Percentiles rank a stretch among this genome's conserved stretches.
Evolutionary conservation across 2,888 invertebrate genomes (phyloP).

Genomic region (Chloromyia formosa): DNA sequence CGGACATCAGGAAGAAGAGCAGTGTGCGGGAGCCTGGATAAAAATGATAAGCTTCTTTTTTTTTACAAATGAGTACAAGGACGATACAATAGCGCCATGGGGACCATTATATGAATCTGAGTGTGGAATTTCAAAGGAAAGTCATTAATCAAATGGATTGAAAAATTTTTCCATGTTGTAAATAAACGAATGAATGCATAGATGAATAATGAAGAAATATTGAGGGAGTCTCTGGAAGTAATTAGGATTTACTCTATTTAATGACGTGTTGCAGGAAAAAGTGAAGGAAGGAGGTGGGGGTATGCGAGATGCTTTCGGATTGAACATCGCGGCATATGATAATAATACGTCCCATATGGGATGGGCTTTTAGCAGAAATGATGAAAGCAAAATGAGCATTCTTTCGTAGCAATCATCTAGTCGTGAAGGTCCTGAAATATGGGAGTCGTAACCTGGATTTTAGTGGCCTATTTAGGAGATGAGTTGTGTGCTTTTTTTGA

Average conservation of each 20-base stretch:
- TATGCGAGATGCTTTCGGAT: background rate
- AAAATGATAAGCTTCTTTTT: conserved; percentile 17
- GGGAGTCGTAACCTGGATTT: no score
- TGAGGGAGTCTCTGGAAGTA: background rate
- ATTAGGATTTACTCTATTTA: conserved; percentile 21
- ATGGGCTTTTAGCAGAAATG: no score
- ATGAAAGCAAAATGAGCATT: no score
- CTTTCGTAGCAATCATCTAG: no score
- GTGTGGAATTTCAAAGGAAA: conserved; percentile 19
- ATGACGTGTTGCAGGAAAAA: background rate
- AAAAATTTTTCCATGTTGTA: conserved; percentile 27
- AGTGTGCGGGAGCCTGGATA: background rate
- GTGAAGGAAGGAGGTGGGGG: background rate
- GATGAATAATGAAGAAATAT: conserved; percentile 17
- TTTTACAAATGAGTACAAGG: conserved; percentile 30
- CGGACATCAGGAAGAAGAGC: background rate
- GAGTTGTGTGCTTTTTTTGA: no score
- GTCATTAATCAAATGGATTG: conserved; percentile 37
- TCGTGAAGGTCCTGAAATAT: no score
- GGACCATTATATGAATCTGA: conserved; percentile 20
- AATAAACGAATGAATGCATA: conserved; percentile 29
- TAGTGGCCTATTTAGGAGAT: no score
- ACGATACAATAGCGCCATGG: background rate
- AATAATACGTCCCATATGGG: no score
- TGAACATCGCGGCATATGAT: background rate